phyloP scores from a whole-genome alignment of 1,140 invertebrate species.

The Pseudomyrmex cubaensis region DNA sequence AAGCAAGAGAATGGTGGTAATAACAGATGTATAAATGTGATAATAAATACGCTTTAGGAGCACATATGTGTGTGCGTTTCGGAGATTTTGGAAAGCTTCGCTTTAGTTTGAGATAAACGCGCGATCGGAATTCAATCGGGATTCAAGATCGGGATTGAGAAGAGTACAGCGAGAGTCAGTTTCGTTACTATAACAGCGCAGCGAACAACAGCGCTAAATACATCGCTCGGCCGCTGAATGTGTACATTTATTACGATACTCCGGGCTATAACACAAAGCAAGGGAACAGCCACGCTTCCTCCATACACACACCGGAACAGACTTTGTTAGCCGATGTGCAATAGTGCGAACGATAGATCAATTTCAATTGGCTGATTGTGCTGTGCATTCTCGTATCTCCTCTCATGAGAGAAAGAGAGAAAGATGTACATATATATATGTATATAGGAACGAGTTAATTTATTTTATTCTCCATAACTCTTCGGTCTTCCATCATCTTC shows the following conservation, averaged over 20 bases:
- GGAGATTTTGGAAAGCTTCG: neutral
- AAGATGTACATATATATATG: no score
- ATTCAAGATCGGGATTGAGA: neutral
- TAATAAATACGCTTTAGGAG: no score
- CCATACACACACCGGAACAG: conserved; percentile 1
- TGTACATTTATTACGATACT: conserved; percentile 44
- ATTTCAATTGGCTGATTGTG: conserved; percentile 51
- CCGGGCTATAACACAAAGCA: conserved; percentile 9
- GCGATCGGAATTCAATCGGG: neutral
- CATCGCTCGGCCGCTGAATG: neutral
- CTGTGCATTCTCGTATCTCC: conserved; percentile 39
- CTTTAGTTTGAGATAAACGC: neutral
- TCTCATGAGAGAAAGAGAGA: neutral
- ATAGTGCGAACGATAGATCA: conserved; percentile 19
- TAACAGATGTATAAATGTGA: no score
- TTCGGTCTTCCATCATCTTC: neutral
- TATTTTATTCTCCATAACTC: conserved; percentile 25
- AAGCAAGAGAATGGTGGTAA: no score
- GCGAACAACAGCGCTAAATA: conserved; percentile 2
- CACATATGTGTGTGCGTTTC: no score
- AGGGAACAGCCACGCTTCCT: neutral
- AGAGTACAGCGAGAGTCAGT: neutral
- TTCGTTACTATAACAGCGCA: neutral
- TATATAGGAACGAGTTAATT: conserved; percentile 6
- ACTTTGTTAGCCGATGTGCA: conserved; percentile 23